These are phyloP conservation scores for Geococcyx californianus DNA, from an alignment of 2,113 vertebrate genomes.

Conservation along the genomic window DNA sequence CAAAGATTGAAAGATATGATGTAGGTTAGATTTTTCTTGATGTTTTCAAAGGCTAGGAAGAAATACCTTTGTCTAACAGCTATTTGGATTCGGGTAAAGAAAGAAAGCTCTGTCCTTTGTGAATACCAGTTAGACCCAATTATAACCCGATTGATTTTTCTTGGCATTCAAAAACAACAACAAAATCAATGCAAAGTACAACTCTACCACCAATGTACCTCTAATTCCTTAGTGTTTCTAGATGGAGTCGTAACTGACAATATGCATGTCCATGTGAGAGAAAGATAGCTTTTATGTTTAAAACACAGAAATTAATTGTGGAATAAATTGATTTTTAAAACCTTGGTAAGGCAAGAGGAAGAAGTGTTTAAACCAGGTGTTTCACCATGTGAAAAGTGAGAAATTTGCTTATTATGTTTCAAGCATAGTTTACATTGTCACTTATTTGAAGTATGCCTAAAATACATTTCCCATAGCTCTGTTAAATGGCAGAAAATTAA, in stretches of 20 bases:
- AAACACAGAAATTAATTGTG: background rate
- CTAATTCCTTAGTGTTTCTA: background rate
- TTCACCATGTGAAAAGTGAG: background rate
- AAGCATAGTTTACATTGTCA: background rate
- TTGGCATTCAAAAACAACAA: background rate
- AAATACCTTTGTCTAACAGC: background rate
- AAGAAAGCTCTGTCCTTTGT: background rate
- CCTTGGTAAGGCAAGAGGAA: background rate
- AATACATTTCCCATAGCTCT: background rate
- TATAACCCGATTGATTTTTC: background rate
- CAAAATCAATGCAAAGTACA: background rate
- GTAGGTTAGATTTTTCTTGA: background rate
- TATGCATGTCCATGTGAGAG: background rate
- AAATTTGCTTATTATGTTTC: background rate
- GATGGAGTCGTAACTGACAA: background rate
- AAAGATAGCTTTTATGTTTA: background rate
- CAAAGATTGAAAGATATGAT: background rate
- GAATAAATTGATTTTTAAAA: background rate
- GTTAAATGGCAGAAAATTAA: constrained; percentile 28
- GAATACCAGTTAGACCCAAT: background rate
- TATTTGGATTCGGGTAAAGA: background rate
- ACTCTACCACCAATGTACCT: background rate
- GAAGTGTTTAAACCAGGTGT: background rate
- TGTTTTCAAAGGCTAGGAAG: background rate
- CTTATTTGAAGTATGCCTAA: constrained; percentile 5